A percentile compares a stretch with the other conserved stretches of the same genome.
Conservation (phyloP, 1,140 invertebrate genomes). For the Eulimnadia texana region DNA sequence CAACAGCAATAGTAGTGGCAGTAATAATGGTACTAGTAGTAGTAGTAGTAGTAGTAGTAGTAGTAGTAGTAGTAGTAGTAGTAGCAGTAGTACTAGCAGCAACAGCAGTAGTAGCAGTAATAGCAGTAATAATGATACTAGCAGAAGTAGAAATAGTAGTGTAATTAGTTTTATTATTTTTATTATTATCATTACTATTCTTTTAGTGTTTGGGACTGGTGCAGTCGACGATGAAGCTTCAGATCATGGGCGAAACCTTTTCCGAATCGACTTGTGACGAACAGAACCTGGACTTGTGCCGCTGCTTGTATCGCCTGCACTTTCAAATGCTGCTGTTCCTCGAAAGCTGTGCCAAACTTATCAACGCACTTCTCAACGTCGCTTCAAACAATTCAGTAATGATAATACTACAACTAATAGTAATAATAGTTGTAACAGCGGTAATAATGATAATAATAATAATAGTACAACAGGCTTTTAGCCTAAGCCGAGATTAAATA, state of each 20-base stretch:
- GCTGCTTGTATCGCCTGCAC: conserved; percentile 77
- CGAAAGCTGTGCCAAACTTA: conserved; percentile 83
- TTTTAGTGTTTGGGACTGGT: conserved; percentile 53
- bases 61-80: no score
- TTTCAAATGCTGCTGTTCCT: conserved; percentile 81
- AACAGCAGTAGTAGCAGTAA: not conserved
- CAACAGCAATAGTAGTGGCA: no score
- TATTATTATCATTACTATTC: conserved; percentile 17
- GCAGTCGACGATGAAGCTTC: conserved; percentile 56
- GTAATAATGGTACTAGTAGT: no score
- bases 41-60: no score
- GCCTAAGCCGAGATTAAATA: no score
- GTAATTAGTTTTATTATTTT: conserved; percentile 7
- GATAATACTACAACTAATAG: conserved; percentile 1
- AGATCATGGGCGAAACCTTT: conserved; percentile 45
- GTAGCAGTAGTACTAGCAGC: no score
- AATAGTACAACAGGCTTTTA: no score
- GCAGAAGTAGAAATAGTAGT: no score
- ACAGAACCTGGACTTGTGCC: conserved; percentile 49
- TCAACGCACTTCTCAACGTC: conserved; percentile 37
- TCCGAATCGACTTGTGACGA: conserved; percentile 40
- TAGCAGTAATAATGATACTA: no score
- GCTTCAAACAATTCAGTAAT: not conserved
- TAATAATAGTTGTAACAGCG: no score
- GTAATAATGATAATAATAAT: no score